Percentiles rank a stretch among this genome's conserved stretches.
Conservation (phyloP, 2,797 vertebrate species). For the Pampus argenteus region DNA sequence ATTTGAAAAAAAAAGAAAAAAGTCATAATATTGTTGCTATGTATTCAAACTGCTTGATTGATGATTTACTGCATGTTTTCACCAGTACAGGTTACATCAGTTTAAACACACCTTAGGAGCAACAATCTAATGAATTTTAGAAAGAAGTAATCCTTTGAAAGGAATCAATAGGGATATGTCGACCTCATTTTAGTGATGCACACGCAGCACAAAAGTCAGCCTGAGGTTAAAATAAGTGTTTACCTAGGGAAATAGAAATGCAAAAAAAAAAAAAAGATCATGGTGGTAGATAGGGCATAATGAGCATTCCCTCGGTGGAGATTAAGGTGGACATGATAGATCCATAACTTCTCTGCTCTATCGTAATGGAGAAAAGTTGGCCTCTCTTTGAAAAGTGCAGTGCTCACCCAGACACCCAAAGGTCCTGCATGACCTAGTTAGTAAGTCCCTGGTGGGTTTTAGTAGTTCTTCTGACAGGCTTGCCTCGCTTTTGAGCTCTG, state of each 20-base stretch:
- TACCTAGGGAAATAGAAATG: constrained; percentile 69
- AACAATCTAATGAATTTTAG: constrained; percentile 43
- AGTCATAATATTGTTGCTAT: neutral
- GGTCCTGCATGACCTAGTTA: constrained; percentile 82
- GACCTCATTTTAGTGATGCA: constrained; percentile 74
- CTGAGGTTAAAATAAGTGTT: constrained; percentile 67
- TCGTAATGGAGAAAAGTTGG: constrained; percentile 63
- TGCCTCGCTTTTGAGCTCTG: constrained; percentile 56
- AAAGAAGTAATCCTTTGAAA: constrained; percentile 44
- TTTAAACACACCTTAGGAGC: constrained; percentile 29
- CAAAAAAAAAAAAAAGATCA: constrained; percentile 72
- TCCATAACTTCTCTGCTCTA: constrained; percentile 58
- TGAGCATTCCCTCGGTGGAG: constrained; percentile 71
- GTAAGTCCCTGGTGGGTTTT: constrained; percentile 72
- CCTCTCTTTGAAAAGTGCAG: constrained; percentile 69
- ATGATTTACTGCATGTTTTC: constrained; percentile 7
- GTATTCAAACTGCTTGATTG: constrained; percentile 2
- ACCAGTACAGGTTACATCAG: constrained; percentile 19
- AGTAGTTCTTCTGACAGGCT: constrained; percentile 71
- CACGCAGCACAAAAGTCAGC: constrained; percentile 66
- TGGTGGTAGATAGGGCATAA: constrained; percentile 64
- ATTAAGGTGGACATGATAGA: constrained; percentile 74
- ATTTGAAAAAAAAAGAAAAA: too few species aligned
- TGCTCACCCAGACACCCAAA: constrained; percentile 68
- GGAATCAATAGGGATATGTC: constrained; percentile 67